A percentile compares a stretch with the other conserved stretches of the same genome.
phyloP scores from a whole-genome alignment of 2,888 invertebrate genomes.

The Danaus chrysippus region DNA sequence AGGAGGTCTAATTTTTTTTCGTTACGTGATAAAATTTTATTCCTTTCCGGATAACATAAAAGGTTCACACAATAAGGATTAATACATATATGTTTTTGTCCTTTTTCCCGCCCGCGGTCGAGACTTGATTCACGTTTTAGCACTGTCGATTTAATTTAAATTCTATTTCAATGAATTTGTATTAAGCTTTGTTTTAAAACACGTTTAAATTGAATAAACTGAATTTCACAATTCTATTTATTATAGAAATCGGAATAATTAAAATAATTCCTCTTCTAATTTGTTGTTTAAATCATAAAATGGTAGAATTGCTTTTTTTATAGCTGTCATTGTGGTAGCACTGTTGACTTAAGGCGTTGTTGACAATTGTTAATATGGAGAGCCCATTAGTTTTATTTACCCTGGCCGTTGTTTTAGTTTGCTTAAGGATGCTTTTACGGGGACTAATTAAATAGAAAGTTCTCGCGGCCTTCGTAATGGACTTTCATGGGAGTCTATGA shows the following conservation, averaged over 20 bases:
- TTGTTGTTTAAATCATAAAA: too few species aligned
- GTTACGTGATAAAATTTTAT: slow-evolving; percentile 77
- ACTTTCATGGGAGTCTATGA: slow-evolving; percentile 11
- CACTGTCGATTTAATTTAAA: slow-evolving; percentile 2
- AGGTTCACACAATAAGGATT: slow-evolving; percentile 32
- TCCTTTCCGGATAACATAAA: slow-evolving; percentile 72
- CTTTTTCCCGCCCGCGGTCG: slow-evolving; percentile 15
- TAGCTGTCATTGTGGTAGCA: too few species aligned
- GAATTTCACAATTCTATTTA: too few species aligned
- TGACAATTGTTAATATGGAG: slow-evolving; percentile 21
- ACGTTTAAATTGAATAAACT: too few species aligned
- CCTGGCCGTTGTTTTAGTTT: slow-evolving; percentile 26
- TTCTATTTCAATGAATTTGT: background rate
- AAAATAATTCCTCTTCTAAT: too few species aligned
- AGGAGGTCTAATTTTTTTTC: slow-evolving; percentile 57
- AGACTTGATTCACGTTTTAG: slow-evolving; percentile 13
- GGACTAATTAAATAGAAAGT: slow-evolving; percentile 35
- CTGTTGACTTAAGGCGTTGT: slow-evolving; percentile 34
- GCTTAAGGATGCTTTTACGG: slow-evolving; percentile 34
- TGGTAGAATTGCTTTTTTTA: too few species aligned
- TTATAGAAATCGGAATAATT: too few species aligned
- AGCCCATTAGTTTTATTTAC: slow-evolving; percentile 25
- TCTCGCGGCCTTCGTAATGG: slow-evolving; percentile 25
- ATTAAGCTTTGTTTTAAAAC: background rate
- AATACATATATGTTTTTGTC: slow-evolving; percentile 21